A percentile compares a stretch with the other conserved stretches of the same genome.
Conservation (phyloP, 1,140 invertebrate species). For the Arctopsyche grandis region DNA sequence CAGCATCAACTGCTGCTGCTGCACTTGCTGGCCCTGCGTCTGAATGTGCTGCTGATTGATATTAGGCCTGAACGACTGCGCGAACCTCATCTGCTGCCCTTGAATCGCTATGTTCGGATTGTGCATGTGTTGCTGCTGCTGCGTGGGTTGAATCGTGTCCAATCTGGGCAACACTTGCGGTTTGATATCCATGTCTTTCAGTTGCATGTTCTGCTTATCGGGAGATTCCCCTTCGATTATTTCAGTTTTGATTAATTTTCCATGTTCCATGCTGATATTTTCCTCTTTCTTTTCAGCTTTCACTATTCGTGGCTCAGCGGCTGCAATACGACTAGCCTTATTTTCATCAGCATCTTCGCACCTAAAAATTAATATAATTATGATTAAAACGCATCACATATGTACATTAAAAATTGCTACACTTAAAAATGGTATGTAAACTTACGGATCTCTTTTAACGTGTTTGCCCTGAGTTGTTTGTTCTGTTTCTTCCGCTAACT, state of each 20-base stretch:
- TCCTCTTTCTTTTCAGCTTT: slow-evolving; percentile 53
- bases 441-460: slow-evolving; percentile 51
- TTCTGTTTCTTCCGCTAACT: slow-evolving; percentile 74
- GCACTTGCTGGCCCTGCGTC: slow-evolving; percentile 34
- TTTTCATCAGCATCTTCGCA: slow-evolving; percentile 42
- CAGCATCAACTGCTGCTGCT: slow-evolving; percentile 52
- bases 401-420: no score
- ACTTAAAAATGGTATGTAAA: no score
- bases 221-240: slow-evolving; percentile 38
- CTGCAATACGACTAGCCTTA: slow-evolving; percentile 34
- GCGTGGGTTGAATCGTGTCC: slow-evolving; percentile 39
- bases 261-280: not conserved
- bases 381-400: not conserved
- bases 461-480: slow-evolving; percentile 50
- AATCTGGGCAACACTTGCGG: slow-evolving; percentile 36
- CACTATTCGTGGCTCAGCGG: slow-evolving; percentile 44
- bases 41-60: slow-evolving; percentile 35
- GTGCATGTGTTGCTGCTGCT: slow-evolving; percentile 24
- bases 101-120: slow-evolving; percentile 42
- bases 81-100: slow-evolving; percentile 41
- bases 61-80: slow-evolving; percentile 44
- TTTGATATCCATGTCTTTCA: not conserved
- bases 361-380: slow-evolving; percentile 37
- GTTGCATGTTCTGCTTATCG: not conserved
- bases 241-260: slow-evolving; percentile 51